Base-by-base conservation (phyloP, 2,888 invertebrate species). In the Cryptus viduatorius region DNA sequence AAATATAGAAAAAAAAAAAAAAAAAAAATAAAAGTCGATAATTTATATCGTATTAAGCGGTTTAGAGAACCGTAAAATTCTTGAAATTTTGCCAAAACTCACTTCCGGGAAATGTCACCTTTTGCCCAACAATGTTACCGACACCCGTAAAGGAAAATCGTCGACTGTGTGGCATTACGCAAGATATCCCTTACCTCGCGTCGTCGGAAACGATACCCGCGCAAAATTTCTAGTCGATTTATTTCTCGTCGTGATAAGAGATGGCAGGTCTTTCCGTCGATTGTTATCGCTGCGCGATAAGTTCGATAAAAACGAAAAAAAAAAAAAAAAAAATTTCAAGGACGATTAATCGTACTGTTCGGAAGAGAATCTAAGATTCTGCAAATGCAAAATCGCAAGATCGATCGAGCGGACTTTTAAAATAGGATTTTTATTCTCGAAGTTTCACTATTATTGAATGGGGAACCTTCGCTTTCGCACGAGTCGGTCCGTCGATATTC, bases 111-210 rank as follows among this genome's bases (percentile, higher is more conserved):
- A 84, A 75, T 69, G 5, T 65, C 48, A 61, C 8, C 61, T 16
- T 44, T 10, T 31, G 46, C n/a, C 5, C 31, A 48, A 84, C 80
- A 77, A 73, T 73, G 77, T 83, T 83, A 79, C 75, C 83, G 65
- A 79, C 83, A 65, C 56, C 75, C 56, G 79, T 65, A 71, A 79
- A 64, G 53, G 56, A 37, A 76, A 42, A 61, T 31, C 53, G 69
- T 19, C 72, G 72, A 19, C 37, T 64, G 37, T 42, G 67, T 1
- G 59, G 56, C 10, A 78, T 84, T 81, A 72, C 50, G 72, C 77
- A 78, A 78, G 68, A 50, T 53, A 50, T 53, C 29, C 24, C 50
- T 29, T 19, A 61, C 65, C 48, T n/a, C 59, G 10, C 72, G 16
- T 16, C 82, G 50, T 61, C 65, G 53, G 59, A 10, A 24, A 16